Percentiles rank a stretch among this genome's conserved stretches.
Conservation (phyloP, 2,888 invertebrate genomes). For the Sesamia inferens region DNA sequence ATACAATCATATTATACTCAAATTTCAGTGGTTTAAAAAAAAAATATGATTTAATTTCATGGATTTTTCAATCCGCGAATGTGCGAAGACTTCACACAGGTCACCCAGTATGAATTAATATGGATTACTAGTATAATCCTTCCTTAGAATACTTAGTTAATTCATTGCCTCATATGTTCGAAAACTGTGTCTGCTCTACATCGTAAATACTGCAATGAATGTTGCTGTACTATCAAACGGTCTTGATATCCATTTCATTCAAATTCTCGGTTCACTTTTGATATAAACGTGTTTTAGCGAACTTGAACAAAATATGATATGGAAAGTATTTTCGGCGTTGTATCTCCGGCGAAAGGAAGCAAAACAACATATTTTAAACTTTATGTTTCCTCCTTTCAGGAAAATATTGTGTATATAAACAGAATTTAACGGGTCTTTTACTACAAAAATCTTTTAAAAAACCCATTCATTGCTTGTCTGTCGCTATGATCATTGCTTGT, state of each 20-base stretch:
- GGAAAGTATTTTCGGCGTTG: conserved; percentile 8
- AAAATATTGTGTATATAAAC: conserved; percentile 44
- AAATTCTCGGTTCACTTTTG: conserved; percentile 1
- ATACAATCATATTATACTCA: no score
- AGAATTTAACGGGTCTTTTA: conserved; percentile 23
- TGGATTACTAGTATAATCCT: no score
- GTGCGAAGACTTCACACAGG: no score
- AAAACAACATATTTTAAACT: conserved; percentile 51
- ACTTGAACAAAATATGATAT: conserved; percentile 7
- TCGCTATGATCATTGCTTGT: not conserved
- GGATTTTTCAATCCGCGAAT: no score
- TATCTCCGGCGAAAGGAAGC: conserved; percentile 33
- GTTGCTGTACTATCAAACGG: no score
- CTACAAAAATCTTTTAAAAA: conserved; percentile 23
- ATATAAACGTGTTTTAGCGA: not conserved
- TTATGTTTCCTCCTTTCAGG: conserved; percentile 42
- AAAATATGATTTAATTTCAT: no score
- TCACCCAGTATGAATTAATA: no score
- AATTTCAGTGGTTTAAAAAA: no score
- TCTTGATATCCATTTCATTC: not conserved
- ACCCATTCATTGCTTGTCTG: conserved; percentile 15
- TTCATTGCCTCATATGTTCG: no score
- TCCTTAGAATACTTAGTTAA: no score
- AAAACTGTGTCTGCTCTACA: no score
- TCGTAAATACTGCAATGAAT: no score